Evolutionary conservation across 37 sponge, comb jelly and placozoan genomes (phyloP).

Genomic region (Spongia lamella): DNA sequence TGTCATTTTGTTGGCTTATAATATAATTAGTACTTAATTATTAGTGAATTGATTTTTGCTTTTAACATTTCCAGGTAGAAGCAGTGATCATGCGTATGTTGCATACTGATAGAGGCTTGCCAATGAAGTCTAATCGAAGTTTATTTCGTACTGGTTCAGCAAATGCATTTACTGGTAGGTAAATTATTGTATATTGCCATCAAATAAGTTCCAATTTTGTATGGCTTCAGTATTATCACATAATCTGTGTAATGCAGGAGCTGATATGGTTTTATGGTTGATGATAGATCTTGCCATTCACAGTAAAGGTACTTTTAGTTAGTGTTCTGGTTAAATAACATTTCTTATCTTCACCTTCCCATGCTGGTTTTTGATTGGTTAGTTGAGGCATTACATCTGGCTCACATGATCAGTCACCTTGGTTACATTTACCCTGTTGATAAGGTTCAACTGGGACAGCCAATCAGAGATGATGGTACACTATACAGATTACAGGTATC

Average conservation of each 20-base stretch:
- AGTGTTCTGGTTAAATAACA: too few species aligned
- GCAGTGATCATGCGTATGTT: slow-evolving; percentile 46
- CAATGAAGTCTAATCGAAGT: slow-evolving; percentile 48
- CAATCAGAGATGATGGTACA: slow-evolving; percentile 60
- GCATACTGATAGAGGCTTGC: slow-evolving; percentile 62
- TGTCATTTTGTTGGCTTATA: too few species aligned
- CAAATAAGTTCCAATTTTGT: not conserved
- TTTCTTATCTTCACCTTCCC: too few species aligned
- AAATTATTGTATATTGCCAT: not conserved
- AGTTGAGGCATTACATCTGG: slow-evolving; percentile 61
- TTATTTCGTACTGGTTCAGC: slow-evolving; percentile 52
- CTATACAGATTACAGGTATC: slow-evolving; percentile 69
- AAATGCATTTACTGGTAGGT: slow-evolving; percentile 58
- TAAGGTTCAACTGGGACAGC: not conserved
- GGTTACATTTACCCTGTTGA: slow-evolving; percentile 67
- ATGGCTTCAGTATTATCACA: not conserved
- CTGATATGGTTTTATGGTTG: slow-evolving; percentile 56
- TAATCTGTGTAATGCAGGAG: slow-evolving; percentile 21
- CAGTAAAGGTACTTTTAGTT: slow-evolving; percentile 38
- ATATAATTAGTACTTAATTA: too few species aligned
- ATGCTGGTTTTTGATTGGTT: too few species aligned
- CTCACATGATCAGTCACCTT: slow-evolving; percentile 36
- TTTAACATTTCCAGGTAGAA: slow-evolving; percentile 42
- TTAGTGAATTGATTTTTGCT: too few species aligned
- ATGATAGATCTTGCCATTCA: slow-evolving; percentile 22